These are phyloP conservation scores for Rhabdornis inornatus DNA, from an alignment of 2,113 vertebrate species.

Conservation along the genomic window DNA sequence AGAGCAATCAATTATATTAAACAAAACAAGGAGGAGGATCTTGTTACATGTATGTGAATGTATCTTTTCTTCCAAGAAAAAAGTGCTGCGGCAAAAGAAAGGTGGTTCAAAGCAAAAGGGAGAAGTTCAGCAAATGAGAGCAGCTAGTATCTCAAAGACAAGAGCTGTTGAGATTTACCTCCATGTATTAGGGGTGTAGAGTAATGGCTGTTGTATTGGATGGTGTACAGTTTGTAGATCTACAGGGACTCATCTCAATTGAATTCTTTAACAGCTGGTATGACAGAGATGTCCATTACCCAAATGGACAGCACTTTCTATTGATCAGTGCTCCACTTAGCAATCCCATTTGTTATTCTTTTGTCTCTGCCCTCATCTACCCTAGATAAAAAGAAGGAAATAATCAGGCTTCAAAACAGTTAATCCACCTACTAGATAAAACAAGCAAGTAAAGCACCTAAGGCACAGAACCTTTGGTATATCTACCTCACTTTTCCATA, in stretches of 20 bases:
- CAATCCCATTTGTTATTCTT: conserved; percentile 80
- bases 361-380: conserved; percentile 76
- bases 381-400: conserved; percentile 65
- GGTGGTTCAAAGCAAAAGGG: conserved; percentile 3
- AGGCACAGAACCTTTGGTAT: not conserved
- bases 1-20: not conserved
- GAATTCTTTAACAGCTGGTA: conserved; percentile 79
- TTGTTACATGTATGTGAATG: not conserved
- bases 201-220: conserved; percentile 56
- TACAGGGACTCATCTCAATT: conserved; percentile 79
- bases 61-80: not conserved
- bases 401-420: conserved; percentile 64
- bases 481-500: not conserved
- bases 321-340: conserved; percentile 84
- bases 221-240: conserved; percentile 72
- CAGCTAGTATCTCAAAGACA: conserved; percentile 28
- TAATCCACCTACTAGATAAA: conserved; percentile 73
- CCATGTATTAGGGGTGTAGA: conserved; percentile 43
- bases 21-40: not conserved
- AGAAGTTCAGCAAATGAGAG: conserved; percentile 29
- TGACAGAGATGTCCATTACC: conserved; percentile 89
- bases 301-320: conserved; percentile 90
- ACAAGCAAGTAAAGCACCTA: conserved; percentile 67
- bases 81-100: not conserved
- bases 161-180: conserved; percentile 50